Base-by-base conservation (phyloP, 2,888 invertebrate genomes). In the Rhodophaea formosa region DNA sequence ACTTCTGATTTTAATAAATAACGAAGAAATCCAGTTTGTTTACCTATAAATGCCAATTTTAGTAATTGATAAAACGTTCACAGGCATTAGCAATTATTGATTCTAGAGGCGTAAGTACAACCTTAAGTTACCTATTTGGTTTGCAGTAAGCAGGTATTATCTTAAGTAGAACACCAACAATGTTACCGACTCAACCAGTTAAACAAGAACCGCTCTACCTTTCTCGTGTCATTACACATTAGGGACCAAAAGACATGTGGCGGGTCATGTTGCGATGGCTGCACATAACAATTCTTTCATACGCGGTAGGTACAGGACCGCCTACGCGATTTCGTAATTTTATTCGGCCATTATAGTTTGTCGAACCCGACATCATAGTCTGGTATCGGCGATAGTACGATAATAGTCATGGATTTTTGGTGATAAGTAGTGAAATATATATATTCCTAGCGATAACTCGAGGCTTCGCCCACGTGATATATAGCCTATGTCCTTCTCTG, bases 291-390 rank as follows among this genome's bases (percentile, higher is more conserved):
- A 56, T 59, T 62, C 66, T 66, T 66, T 69, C 64, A 68, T 64
- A 68, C 59, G 66, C 63, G 61, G 58, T 61, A 56, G 64, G 62
- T 61, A 58, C 61, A 66, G 64, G 57, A 63, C 70, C 71, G 67
- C 78, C 79, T 70, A 79, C 79, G 69, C 69, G 57, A 17, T 72
- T 69, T 67, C 67, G 72, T 70, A 74, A 77, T 69, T 68, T 69
- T 69, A 67, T 74, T 74, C 67, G 69, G 57, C 68, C 68, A 72
- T 74, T 72, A 74, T 67, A 69, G 77, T 77, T 73, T 77, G 70
- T 76, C 72, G 76, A 71, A 71, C 72, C 70, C 73, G 67, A 69
- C 70, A n/a, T 39, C 39, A 39, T 39, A 39, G 39, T 12, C 39
- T 39, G 39, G n/a, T 39, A 39, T 39, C 2, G n/a, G n/a, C 39